Evolutionary conservation across 2,888 invertebrate genomes (phyloP), one percentile per base, ranked within the genome.

Genomic region (Silvanus unidentatus): DNA sequence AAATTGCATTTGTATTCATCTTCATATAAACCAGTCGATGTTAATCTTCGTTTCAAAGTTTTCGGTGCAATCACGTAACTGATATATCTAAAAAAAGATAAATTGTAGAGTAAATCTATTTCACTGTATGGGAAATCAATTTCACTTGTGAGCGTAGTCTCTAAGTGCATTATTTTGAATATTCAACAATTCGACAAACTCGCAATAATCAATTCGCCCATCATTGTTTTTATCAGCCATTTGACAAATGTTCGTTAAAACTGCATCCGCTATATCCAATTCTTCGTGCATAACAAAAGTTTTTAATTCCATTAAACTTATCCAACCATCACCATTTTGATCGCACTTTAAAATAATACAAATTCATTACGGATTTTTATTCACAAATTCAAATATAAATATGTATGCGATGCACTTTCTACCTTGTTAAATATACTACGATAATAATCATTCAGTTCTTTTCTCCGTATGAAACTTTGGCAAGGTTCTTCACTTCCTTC

Each of bases 1-100:
- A 95, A 97, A 67, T 83, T 85, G 65, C 96, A 94, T 49, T 81
- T 85, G 75, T 96, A 97, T 66, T 93, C 86, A 59, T 90, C 86
- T 63, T 92, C 85, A 71, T 94, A 94, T 2, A 82, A 81, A 2
- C 86, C 86, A 74, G 86, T 86, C 3, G n/a, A 3, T 9, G 37
- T 37, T 37, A 16, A 6, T 16, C 16, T 13, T 37, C 37, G 37
- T 9, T 12, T 32, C n/a, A 32, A 1, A 1, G 29, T 32, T n/a
- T 29, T 10, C 10, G 37, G 37, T 4, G 50, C 47, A 2, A 50
- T 39, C 8, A 50, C 36, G 16, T 44, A 45, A 16, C 44, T 50
- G 1, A 81, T 75, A 49, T 80, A 82, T 67, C 77, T 73, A 15
- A 16, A 37, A 37, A 16, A 37, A 6, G 2, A 37, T 15, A 4